phyloP scores from a whole-genome alignment of 2,113 vertebrate genomes.

The Chiloscyllium plagiosum region DNA sequence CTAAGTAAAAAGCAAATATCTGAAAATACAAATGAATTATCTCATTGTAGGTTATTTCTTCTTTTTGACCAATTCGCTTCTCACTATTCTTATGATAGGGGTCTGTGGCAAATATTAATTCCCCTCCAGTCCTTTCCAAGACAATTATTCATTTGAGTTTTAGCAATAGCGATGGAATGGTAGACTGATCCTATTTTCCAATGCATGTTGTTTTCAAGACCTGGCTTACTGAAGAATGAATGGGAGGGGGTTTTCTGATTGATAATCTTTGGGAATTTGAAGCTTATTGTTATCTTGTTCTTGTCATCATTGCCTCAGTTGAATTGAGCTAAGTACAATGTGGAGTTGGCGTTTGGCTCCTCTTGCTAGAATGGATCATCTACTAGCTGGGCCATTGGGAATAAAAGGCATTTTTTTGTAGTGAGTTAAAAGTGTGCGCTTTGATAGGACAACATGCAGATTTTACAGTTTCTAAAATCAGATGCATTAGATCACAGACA shows the following conservation, averaged over 20 bases:
- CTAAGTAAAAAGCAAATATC: neutral
- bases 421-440: neutral
- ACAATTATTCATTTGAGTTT: neutral
- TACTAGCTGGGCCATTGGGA: neutral
- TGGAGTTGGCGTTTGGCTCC: neutral
- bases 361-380: neutral
- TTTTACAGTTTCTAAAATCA: conserved; percentile 9
- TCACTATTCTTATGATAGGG: neutral
- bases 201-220: neutral
- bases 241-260: neutral
- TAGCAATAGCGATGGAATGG: neutral
- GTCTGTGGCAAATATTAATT: neutral
- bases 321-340: neutral
- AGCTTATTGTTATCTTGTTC: neutral
- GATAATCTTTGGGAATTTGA: neutral
- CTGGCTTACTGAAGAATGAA: neutral
- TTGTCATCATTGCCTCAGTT: neutral
- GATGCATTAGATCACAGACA: neutral
- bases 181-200: neutral
- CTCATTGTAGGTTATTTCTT: neutral
- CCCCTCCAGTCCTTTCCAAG: neutral
- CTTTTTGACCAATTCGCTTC: neutral
- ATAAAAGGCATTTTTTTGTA: neutral
- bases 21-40: neutral
- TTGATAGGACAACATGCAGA: conserved; percentile 8